Conservation (phyloP, 2,797 vertebrate species). For the Serranus cabrilla region DNA sequence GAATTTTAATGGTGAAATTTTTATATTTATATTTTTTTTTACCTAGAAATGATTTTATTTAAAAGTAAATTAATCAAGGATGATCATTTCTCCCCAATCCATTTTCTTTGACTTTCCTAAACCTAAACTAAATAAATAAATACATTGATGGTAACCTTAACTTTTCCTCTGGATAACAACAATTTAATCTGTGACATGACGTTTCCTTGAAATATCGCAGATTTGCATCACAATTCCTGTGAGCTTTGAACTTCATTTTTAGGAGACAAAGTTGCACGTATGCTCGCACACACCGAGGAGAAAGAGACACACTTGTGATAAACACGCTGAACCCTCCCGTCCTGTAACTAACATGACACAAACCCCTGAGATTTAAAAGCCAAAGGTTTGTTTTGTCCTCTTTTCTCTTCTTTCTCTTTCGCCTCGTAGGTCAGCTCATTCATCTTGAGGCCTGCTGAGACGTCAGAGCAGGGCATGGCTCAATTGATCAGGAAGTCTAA, state of each 20-base stretch:
- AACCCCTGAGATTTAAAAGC: conserved; percentile 72
- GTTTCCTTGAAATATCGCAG: background rate
- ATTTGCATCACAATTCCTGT: too few relatives aligned
- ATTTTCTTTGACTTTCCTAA: background rate
- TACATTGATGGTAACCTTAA: too few relatives aligned
- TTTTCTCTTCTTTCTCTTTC: conserved; percentile 56
- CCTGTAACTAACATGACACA: conserved; percentile 53
- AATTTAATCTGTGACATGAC: background rate
- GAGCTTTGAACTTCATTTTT: background rate
- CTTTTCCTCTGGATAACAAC: too few relatives aligned
- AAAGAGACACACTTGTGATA: conserved; percentile 19
- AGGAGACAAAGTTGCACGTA: background rate
- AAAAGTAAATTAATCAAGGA: too few relatives aligned
- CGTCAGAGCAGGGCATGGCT: conserved; percentile 77
- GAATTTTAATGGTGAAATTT: too few relatives aligned
- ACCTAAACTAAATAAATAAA: background rate
- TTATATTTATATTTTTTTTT: too few relatives aligned
- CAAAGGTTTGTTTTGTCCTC: conserved; percentile 73
- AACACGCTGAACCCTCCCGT: conserved; percentile 26
- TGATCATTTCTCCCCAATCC: background rate
- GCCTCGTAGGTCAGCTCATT: conserved; percentile 79
- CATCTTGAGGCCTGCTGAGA: conserved; percentile 76
- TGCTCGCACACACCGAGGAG: background rate
- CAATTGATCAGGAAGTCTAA: conserved; percentile 83
- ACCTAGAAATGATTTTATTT: too few relatives aligned